phyloP scores from a whole-genome alignment of 2,888 invertebrate genomes.

The Dinocampus coccinellae region DNA sequence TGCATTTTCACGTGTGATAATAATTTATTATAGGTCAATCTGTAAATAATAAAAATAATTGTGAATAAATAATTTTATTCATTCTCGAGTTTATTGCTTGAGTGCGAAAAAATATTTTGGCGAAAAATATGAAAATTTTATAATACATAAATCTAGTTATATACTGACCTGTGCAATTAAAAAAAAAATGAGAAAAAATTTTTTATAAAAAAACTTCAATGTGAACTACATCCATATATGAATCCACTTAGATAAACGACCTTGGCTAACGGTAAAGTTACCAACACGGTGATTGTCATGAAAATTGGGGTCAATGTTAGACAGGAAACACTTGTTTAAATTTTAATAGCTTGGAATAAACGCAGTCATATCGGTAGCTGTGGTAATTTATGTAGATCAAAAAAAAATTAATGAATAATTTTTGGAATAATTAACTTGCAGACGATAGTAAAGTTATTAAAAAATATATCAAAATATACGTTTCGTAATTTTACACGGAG shows the following conservation, averaged over 20 bases:
- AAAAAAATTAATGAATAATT: neutral
- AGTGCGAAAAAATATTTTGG: no score
- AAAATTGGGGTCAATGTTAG: constrained; percentile 53
- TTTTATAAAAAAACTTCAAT: neutral
- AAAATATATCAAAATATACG: no score
- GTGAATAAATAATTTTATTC: no score
- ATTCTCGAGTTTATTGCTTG: neutral
- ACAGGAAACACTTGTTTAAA: constrained; percentile 50
- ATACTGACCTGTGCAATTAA: neutral
- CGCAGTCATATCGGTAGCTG: no score
- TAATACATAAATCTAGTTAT: neutral
- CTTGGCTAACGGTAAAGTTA: constrained; percentile 43
- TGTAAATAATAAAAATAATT: no score
- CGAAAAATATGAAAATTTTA: no score
- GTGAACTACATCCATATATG: constrained; percentile 9
- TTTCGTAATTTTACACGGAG: no score
- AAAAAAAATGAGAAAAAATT: neutral
- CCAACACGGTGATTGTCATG: constrained; percentile 46
- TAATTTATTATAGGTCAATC: no score
- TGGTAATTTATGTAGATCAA: neutral
- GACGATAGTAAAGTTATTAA: no score
- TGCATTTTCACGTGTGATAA: no score
- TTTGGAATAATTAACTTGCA: no score
- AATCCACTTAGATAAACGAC: constrained; percentile 29
- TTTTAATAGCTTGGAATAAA: constrained; percentile 33